phyloP scores from a whole-genome alignment of 1,140 invertebrate genomes.

The Brachionus angularis region DNA sequence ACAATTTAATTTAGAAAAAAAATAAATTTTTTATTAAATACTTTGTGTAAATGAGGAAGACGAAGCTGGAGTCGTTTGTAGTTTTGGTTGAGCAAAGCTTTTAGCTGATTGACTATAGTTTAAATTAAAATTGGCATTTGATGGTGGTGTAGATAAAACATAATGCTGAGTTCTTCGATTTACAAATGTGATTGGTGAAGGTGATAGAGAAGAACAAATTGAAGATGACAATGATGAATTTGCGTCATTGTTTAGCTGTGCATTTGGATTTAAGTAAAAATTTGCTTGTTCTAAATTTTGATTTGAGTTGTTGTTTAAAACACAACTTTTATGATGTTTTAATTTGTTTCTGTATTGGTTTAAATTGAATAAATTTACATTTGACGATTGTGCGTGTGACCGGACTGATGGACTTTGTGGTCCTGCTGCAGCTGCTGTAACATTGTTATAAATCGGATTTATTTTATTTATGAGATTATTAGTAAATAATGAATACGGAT shows the following conservation, averaged over 20 bases:
- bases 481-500: constrained; percentile 18
- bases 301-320: constrained; percentile 6
- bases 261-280: neutral
- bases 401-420: constrained; percentile 20
- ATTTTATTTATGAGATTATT: neutral
- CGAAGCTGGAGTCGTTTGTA: neutral
- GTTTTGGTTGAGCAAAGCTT: neutral
- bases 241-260: neutral
- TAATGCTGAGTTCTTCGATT: neutral
- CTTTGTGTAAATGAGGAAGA: neutral
- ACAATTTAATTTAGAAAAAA: neutral
- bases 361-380: neutral
- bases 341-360: constrained; percentile 23
- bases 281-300: neutral
- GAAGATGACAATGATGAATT: constrained; percentile 29
- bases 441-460: neutral
- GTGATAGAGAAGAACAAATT: constrained; percentile 18
- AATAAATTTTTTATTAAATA: neutral
- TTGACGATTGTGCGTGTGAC: neutral
- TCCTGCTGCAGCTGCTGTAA: constrained; percentile 4
- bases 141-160: constrained; percentile 19
- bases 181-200: constrained; percentile 16
- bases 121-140: neutral
- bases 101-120: neutral
- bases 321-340: constrained; percentile 17